Evolutionary conservation across 2,113 vertebrate genomes (phyloP).

Genomic region (Rhabdomys dilectus): DNA sequence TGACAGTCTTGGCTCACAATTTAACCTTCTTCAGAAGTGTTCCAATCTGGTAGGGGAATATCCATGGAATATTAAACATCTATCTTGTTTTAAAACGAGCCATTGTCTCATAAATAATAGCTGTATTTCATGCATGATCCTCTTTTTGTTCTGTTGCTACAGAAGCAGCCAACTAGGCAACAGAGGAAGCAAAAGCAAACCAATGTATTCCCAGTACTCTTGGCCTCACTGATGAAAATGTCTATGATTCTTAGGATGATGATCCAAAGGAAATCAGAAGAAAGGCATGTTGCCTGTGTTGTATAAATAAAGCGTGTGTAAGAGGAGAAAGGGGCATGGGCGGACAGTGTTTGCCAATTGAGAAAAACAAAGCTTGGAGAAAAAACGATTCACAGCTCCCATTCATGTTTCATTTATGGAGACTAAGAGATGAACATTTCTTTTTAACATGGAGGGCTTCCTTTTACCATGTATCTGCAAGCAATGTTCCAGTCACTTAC

Average conservation of each 20-base stretch:
- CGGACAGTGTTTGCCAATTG: conserved; percentile 13
- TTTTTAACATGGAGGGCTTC: conserved; percentile 49
- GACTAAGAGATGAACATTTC: conserved; percentile 48
- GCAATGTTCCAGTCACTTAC: conserved; percentile 65
- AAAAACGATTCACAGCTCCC: conserved; percentile 13
- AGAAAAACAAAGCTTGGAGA: conserved; percentile 53
- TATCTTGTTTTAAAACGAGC: conserved; percentile 81
- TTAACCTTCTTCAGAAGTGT: conserved; percentile 82
- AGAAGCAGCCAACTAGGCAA: conserved; percentile 80
- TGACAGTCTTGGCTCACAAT: conserved; percentile 82
- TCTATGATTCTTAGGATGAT: conserved; percentile 71
- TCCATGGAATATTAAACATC: conserved; percentile 78
- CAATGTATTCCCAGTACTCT: conserved; percentile 72
- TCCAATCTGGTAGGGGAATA: conserved; percentile 78
- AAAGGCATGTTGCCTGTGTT: conserved; percentile 21
- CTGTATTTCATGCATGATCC: conserved; percentile 81
- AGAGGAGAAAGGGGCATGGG: conserved; percentile 43
- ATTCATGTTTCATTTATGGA: not conserved
- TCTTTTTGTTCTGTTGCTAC: conserved; percentile 80
- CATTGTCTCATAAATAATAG: conserved; percentile 83
- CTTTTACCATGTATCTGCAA: conserved; percentile 68
- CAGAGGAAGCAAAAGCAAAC: conserved; percentile 80
- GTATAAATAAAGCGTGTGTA: conserved; percentile 59
- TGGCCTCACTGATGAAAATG: conserved; percentile 77
- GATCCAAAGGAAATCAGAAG: conserved; percentile 72